These are phyloP conservation scores for Drosophila fulvimacula DNA, from an alignment of 2,888 invertebrate genomes.

Conservation along the genomic window DNA sequence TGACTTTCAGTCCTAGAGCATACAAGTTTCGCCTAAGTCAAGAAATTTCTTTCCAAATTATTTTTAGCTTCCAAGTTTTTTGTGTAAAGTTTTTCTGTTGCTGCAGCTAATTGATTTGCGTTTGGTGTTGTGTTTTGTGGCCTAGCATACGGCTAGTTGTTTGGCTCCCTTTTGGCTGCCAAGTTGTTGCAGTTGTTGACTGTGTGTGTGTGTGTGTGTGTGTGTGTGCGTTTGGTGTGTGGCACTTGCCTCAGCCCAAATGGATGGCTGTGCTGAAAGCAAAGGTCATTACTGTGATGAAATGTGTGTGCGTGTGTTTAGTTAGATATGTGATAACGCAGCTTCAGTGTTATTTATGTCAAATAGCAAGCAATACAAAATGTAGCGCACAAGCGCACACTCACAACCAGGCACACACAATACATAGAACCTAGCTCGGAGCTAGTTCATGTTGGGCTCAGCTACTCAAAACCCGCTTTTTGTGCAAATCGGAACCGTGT, in stretches of 20 bases:
- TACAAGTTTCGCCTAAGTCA: neutral
- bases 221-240: slow-evolving; percentile 31
- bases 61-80: neutral
- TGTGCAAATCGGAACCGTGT: neutral
- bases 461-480: neutral
- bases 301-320: slow-evolving; percentile 32
- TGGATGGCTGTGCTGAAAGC: slow-evolving; percentile 63
- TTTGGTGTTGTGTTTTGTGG: slow-evolving; percentile 45
- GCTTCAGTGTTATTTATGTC: slow-evolving; percentile 56
- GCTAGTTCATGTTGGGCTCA: slow-evolving; percentile 6
- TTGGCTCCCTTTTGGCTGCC: slow-evolving; percentile 73
- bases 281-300: slow-evolving; percentile 63
- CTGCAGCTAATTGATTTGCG: slow-evolving; percentile 61
- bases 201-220: slow-evolving; percentile 17
- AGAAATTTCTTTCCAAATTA: neutral
- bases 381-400: neutral
- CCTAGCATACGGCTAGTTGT: slow-evolving; percentile 48
- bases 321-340: slow-evolving; percentile 18
- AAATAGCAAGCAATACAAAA: slow-evolving; percentile 31
- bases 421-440: slow-evolving; percentile 3
- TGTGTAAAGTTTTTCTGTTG: slow-evolving; percentile 11
- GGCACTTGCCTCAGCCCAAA: slow-evolving; percentile 42
- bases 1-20: slow-evolving; percentile 11
- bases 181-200: slow-evolving; percentile 36
- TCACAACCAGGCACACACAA: neutral